These are phyloP conservation scores for Drosophila paranaensis DNA, from an alignment of 2,888 invertebrate species.

Conservation along the genomic window DNA sequence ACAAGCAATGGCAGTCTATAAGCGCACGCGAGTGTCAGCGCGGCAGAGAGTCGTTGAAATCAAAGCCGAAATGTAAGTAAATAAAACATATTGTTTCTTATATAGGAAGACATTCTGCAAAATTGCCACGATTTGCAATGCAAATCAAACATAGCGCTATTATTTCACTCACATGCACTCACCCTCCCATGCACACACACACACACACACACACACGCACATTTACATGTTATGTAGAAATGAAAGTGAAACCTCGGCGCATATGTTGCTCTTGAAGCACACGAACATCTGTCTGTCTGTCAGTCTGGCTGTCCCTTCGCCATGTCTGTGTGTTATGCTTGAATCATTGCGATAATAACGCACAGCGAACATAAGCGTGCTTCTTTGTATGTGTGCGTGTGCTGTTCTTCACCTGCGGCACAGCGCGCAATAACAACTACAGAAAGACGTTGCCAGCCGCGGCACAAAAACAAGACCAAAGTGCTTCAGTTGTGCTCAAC, in stretches of 20 bases:
- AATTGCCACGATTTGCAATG: slow-evolving; percentile 79
- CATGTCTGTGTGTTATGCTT: slow-evolving; percentile 25
- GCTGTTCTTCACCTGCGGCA: slow-evolving; percentile 69
- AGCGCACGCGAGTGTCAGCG: slow-evolving; percentile 23
- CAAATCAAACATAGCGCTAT: slow-evolving; percentile 79
- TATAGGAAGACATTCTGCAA: slow-evolving; percentile 78
- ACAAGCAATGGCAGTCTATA: slow-evolving; percentile 14
- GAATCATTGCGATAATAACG: slow-evolving; percentile 73
- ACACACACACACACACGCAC: background rate
- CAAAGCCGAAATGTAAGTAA: slow-evolving; percentile 78
- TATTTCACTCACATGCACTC: slow-evolving; percentile 58
- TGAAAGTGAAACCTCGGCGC: slow-evolving; percentile 68
- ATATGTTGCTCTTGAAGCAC: slow-evolving; percentile 67
- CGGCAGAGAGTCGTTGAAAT: slow-evolving; percentile 32
- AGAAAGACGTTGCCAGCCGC: slow-evolving; percentile 45
- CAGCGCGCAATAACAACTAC: slow-evolving; percentile 51
- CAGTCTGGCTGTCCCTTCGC: slow-evolving; percentile 4
- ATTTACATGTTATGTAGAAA: slow-evolving; percentile 36
- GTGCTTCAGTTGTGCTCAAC: background rate
- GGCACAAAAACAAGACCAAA: slow-evolving; percentile 36
- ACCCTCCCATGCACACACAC: background rate
- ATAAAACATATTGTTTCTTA: slow-evolving; percentile 80
- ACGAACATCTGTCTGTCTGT: slow-evolving; percentile 36
- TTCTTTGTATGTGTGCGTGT: slow-evolving; percentile 37
- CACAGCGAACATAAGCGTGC: slow-evolving; percentile 19